A percentile compares a stretch with the other conserved stretches of the same genome.
Conservation (phyloP, 2,888 invertebrate species). For the Atethmia centrago region DNA sequence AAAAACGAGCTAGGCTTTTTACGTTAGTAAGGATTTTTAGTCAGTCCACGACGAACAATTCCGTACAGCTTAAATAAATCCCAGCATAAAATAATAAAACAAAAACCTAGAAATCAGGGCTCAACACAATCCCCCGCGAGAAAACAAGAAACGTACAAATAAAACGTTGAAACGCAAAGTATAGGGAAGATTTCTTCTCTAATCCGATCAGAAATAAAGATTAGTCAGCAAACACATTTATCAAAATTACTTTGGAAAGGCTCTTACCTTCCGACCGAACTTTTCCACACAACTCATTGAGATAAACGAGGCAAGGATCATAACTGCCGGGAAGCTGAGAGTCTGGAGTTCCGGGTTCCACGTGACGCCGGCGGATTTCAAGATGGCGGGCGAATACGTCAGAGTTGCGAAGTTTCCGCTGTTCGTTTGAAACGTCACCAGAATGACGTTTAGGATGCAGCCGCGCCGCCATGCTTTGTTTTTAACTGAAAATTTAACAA, state of each 20-base stretch:
- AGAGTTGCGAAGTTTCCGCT: slow-evolving; percentile 79
- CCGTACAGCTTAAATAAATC: slow-evolving; percentile 20
- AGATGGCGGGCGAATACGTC: slow-evolving; percentile 77
- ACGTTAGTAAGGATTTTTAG: neutral
- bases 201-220: slow-evolving; percentile 62
- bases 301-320: slow-evolving; percentile 78
- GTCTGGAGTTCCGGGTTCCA: slow-evolving; percentile 80
- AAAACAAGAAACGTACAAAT: slow-evolving; percentile 44
- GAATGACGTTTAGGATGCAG: slow-evolving; percentile 67
- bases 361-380: slow-evolving; percentile 77
- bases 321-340: slow-evolving; percentile 79
- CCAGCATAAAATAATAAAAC: slow-evolving; percentile 33
- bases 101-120: slow-evolving; percentile 35
- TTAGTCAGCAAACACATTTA: slow-evolving; percentile 59
- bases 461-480: slow-evolving; percentile 76
- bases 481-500: slow-evolving; percentile 70
- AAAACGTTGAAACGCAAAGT: slow-evolving; percentile 47
- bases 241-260: slow-evolving; percentile 60
- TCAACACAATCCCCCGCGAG: slow-evolving; percentile 21
- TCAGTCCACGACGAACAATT: neutral
- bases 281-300: slow-evolving; percentile 80
- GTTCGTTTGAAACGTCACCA: slow-evolving; percentile 70
- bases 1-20: neutral
- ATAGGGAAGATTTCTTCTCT: slow-evolving; percentile 45
- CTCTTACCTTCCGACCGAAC: slow-evolving; percentile 80